A percentile compares a stretch with the other conserved stretches of the same genome.
phyloP scores from a whole-genome alignment of 2,797 vertebrate species.

The Poecilia gillii region DNA sequence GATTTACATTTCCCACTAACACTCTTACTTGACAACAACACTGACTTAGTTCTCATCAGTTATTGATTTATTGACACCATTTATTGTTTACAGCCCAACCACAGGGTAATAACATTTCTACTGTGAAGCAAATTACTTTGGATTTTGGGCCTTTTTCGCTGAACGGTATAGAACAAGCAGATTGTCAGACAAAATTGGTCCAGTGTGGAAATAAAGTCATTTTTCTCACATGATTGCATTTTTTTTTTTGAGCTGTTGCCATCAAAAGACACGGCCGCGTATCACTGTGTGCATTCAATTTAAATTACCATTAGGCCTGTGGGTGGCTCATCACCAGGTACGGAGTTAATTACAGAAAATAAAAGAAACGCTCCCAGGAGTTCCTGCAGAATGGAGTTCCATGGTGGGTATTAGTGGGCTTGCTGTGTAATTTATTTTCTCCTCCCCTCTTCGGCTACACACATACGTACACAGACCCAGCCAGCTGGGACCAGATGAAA shows the following conservation, averaged over 20 bases:
- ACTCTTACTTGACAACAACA: not conserved
- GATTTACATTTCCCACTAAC: not conserved
- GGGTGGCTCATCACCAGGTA: slow-evolving; percentile 49
- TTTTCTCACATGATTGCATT: slow-evolving; percentile 42
- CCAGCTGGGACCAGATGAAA: not conserved
- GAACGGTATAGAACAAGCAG: slow-evolving; percentile 12
- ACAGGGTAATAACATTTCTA: not conserved
- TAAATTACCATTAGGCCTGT: slow-evolving; percentile 32
- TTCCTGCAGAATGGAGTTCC: slow-evolving; percentile 35
- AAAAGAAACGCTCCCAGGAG: slow-evolving; percentile 51
- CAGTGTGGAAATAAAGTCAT: slow-evolving; percentile 40
- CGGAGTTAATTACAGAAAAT: slow-evolving; percentile 62
- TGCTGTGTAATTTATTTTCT: slow-evolving; percentile 33
- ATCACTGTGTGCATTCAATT: slow-evolving; percentile 33
- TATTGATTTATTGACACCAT: not conserved
- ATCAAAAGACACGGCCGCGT: slow-evolving; percentile 29
- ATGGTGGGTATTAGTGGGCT: slow-evolving; percentile 40
- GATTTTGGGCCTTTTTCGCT: slow-evolving; percentile 16
- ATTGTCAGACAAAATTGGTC: slow-evolving; percentile 26
- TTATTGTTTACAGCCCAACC: not conserved
- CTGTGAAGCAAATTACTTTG: slow-evolving; percentile 6
- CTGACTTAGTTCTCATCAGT: not conserved
- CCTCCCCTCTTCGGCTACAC: not conserved
- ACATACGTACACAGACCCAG: not conserved
- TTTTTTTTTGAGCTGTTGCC: slow-evolving; percentile 10